Evolutionary conservation across 1,140 invertebrate species (phyloP), one percentile per base, ranked within the genome.

Genomic region (Camponotus floridanus): DNA sequence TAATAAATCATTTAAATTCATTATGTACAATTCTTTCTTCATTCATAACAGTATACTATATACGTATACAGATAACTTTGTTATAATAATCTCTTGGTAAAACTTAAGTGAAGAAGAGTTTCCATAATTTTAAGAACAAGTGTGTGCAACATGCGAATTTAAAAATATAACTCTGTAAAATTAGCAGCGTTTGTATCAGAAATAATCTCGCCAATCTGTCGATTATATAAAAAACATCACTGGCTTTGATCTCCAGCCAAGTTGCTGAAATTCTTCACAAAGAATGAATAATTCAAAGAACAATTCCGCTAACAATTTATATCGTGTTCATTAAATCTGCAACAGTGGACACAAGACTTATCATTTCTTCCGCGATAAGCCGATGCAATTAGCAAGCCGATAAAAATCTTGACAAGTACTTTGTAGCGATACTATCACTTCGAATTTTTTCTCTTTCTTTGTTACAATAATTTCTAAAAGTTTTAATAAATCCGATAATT

Each of bases 231-330:
- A 71, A 89, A 71, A 86, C 51, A 85, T 91, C 86, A 57, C 85
- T 31, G 68, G 86, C 87, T 91, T 91, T 92, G 81, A 92, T 92
- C 90, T 90, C 64, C 57, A 86, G 91, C 87, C 88, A 91, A 89
- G 87, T 91, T 90, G 70, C 86, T 86, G 62, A 87, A 81, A 91
- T 79, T 89, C 59, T 55, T 80, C 70, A 59, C 64, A 61, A 67
- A 88, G 42, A 51, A 79, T 59, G 71, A 61, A 88, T 64, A 78
- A 85, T 88, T 86, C 61, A 81, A 86, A 86, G 42, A 74, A 74
- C 8, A n/a, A n/a, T 55, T 67, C 26, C 4, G 21, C 15, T 51
- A 70, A 33, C 55, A n/a, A 73, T 85, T 48, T 83, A 21, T n/a
- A 62, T n/a, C 74, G 42, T 39, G n/a, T 59, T 33, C 48, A 61